Base-by-base conservation (phyloP, 1,140 invertebrate species). In the Choristoneura fumiferana region DNA sequence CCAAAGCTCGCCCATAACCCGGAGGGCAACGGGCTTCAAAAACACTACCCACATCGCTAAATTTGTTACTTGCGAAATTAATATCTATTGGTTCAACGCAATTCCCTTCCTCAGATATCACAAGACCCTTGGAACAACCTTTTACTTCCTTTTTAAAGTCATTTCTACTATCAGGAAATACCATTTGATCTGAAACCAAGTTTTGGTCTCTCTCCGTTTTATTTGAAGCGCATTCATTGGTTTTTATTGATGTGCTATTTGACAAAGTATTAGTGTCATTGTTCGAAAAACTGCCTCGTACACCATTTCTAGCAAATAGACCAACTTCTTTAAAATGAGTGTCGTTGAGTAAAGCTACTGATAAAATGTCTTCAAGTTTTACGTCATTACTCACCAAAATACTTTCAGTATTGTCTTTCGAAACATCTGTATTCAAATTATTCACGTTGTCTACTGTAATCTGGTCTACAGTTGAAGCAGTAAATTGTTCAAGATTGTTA, bases 281-380 rank as follows among this genome's bases (percentile, higher is more conserved):
- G 2, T 10, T 14, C 22, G 22, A 22, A 8, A 18, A 15, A 2
- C 22, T 49, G 6, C 22, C 22, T 29, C 22, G 2, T 29, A 29
- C 22, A 33, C 2, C 14, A 8, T 33, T 12, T 0, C 17, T 14
- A 49, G 43, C 9, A 4, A 22, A 29, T 3, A 29, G 22, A 29
- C 6, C 22, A 29, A 29, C 22, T 29, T 29, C 22, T 3, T 29
- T 29, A 29, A 29, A 49, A 49, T 49, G 4, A 49, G 10, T 49
- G 14, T 49, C n/a, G 12, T 49, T 33, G 12, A 22, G 18, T 0
- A 18, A 8, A 3, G 22, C 29, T 12, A 18, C 29, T 0, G 43
- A 17, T 18, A 49, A 49, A 49, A 49, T 49, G 8, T 49, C 22
- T 49, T 49, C 43, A 4, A 49, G 43, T 29, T 49, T 12, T 1